Conservation (phyloP, 2,888 invertebrate species). For the Cephus pygmeus region DNA sequence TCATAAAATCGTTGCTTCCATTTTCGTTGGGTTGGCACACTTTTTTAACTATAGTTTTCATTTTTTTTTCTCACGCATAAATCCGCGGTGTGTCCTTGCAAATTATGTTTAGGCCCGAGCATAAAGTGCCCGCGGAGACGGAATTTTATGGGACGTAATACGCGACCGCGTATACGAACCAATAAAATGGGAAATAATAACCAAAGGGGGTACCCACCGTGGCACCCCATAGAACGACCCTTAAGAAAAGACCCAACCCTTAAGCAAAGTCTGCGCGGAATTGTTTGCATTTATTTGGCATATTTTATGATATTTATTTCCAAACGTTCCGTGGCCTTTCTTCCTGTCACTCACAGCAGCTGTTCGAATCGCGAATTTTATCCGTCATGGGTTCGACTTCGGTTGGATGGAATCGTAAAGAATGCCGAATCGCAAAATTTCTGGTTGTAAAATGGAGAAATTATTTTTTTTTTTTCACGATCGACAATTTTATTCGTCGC, state of each 20-base stretch:
- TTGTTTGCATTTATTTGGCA: constrained; percentile 60
- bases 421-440: background rate
- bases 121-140: constrained; percentile 17
- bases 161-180: constrained; percentile 42
- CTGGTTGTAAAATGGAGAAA: background rate
- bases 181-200: constrained; percentile 61
- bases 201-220: constrained; percentile 22
- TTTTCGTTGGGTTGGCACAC: background rate
- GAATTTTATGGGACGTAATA: constrained; percentile 45
- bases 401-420: background rate
- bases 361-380: background rate
- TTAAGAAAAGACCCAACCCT: constrained; percentile 8
- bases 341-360: constrained; percentile 52
- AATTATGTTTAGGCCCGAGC: constrained; percentile 38
- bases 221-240: constrained; percentile 16
- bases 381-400: background rate
- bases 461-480: background rate
- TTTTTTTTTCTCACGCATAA: background rate
- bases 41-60: background rate
- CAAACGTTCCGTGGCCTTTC: constrained; percentile 25
- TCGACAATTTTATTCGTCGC: background rate
- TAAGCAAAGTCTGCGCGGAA: constrained; percentile 44
- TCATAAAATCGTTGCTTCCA: background rate
- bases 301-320: constrained; percentile 62
- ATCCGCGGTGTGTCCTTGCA: constrained; percentile 32